These are phyloP conservation scores for Trididemnum nubilum DNA, from an alignment of 23 tunicate species.

Conservation along the genomic window DNA sequence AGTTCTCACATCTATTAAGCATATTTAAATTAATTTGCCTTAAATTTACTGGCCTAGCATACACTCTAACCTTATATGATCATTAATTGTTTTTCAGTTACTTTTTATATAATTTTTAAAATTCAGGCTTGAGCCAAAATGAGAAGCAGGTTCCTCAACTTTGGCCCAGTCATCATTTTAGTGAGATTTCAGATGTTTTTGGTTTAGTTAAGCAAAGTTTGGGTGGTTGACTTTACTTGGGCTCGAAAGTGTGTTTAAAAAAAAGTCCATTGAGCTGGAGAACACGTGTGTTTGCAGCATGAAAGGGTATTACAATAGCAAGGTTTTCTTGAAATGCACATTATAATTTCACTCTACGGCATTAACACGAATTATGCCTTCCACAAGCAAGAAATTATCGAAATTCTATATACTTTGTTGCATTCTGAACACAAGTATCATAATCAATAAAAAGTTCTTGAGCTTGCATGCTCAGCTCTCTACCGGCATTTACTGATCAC, in stretches of 20 bases:
- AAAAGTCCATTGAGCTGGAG: background rate
- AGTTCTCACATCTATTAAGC: background rate
- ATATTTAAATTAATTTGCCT: background rate
- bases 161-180: background rate
- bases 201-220: background rate
- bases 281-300: background rate
- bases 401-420: too few relatives aligned
- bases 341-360: too few relatives aligned
- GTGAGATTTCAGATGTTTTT: background rate
- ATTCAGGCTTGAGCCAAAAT: background rate
- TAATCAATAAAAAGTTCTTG: too few relatives aligned
- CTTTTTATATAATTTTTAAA: background rate
- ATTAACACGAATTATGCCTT: too few relatives aligned
- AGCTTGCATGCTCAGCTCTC: too few relatives aligned
- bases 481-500: too few relatives aligned
- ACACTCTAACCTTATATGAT: background rate
- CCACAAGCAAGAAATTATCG: too few relatives aligned
- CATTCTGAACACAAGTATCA: too few relatives aligned
- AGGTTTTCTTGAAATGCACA: too few relatives aligned
- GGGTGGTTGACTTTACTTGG: background rate
- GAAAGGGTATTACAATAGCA: too few relatives aligned
- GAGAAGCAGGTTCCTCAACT: background rate
- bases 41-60: background rate
- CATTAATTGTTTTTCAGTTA: background rate
- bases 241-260: background rate